Percentiles rank a stretch among this genome's conserved stretches.
phyloP scores from a whole-genome alignment of 2,888 invertebrate species.

The Notocelia uddmanniana region DNA sequence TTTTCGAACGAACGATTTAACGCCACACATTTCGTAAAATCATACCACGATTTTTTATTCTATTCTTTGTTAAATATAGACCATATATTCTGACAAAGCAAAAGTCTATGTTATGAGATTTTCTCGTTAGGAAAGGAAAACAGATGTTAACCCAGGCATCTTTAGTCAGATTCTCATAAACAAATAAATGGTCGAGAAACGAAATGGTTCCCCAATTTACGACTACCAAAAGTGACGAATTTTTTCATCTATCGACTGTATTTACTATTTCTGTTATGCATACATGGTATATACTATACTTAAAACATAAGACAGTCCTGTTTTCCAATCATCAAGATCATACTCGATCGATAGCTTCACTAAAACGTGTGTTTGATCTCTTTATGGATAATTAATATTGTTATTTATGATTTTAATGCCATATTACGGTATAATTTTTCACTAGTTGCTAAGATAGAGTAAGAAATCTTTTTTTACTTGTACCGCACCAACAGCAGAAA shows the following conservation, averaged over 20 bases:
- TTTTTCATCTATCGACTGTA: background rate
- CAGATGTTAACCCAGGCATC: background rate
- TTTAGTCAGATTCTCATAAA: background rate
- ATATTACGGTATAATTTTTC: constrained; percentile 80
- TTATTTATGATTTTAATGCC: constrained; percentile 83
- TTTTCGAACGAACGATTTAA: constrained; percentile 18
- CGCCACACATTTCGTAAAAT: constrained; percentile 5
- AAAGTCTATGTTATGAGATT: background rate
- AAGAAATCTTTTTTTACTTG: constrained; percentile 22
- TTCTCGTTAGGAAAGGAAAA: background rate
- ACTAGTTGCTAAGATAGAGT: constrained; percentile 61
- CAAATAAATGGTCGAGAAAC: too few relatives aligned
- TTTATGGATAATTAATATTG: constrained; percentile 76
- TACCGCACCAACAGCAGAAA: background rate
- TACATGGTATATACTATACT: background rate
- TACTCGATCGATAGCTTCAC: constrained; percentile 34
- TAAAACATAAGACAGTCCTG: background rate
- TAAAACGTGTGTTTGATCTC: constrained; percentile 73
- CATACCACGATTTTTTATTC: background rate
- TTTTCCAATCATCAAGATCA: constrained; percentile 20
- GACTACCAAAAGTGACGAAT: too few relatives aligned
- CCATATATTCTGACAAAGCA: constrained; percentile 39
- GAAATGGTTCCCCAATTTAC: too few relatives aligned
- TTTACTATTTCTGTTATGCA: background rate
- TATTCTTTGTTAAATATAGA: constrained; percentile 41